A percentile compares a stretch with the other conserved stretches of the same genome.
Evolutionary conservation across 23 tunicate genomes (phyloP).

Genomic region (Oikopleura dioica): DNA sequence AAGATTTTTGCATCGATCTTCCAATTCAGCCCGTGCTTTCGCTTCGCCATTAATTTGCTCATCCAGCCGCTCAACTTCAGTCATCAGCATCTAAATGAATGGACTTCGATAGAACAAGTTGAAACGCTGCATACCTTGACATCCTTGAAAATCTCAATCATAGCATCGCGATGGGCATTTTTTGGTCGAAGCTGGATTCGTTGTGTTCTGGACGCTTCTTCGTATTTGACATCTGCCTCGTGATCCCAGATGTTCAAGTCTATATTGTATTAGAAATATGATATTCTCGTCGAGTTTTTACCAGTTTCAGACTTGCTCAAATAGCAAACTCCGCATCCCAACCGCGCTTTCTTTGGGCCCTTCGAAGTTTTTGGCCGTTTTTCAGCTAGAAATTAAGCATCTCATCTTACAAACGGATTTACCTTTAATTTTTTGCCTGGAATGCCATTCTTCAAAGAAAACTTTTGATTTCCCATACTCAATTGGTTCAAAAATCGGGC

Average conservation of each 20-base stretch:
- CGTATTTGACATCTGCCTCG: slow-evolving; percentile 2
- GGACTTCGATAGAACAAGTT: too few species aligned
- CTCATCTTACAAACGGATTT: too few species aligned
- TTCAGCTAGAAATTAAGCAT: too few species aligned
- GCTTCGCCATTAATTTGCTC: background rate
- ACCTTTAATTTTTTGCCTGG: too few species aligned
- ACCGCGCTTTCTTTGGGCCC: slow-evolving; percentile 2
- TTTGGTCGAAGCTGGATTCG: background rate
- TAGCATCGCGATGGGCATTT: background rate
- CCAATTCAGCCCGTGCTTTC: background rate
- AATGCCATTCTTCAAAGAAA: too few species aligned
- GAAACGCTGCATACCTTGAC: too few species aligned
- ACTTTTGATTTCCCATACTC: too few species aligned
- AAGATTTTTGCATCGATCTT: background rate
- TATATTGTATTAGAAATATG: too few species aligned
- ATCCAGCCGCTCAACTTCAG: background rate
- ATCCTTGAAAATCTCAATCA: slow-evolving; percentile 4
- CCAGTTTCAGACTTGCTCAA: slow-evolving; percentile 12
- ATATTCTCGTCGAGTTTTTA: too few species aligned
- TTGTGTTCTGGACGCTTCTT: background rate
- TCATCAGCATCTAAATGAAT: too few species aligned
- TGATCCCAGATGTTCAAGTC: background rate
- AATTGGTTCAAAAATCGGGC: too few species aligned
- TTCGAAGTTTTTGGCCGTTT: too few species aligned
- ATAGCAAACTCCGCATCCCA: slow-evolving; percentile 1